Percentiles rank a stretch among this genome's conserved stretches.
phyloP scores from a whole-genome alignment of 2,797 vertebrate species.

The Myripristis murdjan region DNA sequence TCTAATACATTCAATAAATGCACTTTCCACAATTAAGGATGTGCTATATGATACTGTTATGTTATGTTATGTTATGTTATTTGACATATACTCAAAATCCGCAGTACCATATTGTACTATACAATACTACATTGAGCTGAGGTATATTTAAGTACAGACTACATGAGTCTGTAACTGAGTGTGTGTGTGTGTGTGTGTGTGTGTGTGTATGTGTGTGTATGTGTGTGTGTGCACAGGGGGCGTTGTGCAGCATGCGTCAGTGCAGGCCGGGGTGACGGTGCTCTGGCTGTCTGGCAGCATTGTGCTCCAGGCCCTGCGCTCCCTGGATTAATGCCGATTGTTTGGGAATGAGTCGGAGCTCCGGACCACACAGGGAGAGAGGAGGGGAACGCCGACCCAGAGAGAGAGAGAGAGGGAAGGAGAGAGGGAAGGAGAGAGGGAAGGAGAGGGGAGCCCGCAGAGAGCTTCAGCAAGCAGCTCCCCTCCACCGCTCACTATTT shows the following conservation, averaged over 20 bases:
- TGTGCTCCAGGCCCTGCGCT: conserved; percentile 74
- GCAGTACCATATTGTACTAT: conserved; percentile 17
- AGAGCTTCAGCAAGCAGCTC: conserved; percentile 48
- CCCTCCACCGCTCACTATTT: conserved; percentile 36
- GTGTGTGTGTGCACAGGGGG: conserved; percentile 39
- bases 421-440: conserved; percentile 54
- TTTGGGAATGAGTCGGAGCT: conserved; percentile 84
- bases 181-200: too few relatives aligned
- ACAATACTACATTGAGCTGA: conserved; percentile 1
- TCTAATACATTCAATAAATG: too few relatives aligned
- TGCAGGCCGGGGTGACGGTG: conserved; percentile 59
- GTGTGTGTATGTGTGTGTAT: too few relatives aligned
- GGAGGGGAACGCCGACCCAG: conserved; percentile 58
- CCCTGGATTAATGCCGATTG: conserved; percentile 85
- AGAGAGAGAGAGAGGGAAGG: conserved; percentile 62
- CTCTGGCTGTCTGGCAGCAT: conserved; percentile 72
- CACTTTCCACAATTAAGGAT: too few relatives aligned
- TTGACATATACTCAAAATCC: conserved; percentile 12
- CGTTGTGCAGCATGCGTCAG: conserved; percentile 66
- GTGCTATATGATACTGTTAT: conserved; percentile 7
- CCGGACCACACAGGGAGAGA: conserved; percentile 85
- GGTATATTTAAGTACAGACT: conserved; percentile 47
- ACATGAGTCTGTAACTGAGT: too few relatives aligned
- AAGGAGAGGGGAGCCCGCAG: conserved; percentile 40
- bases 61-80: not conserved